Conservation (phyloP, 2,113 vertebrate species). For the Coptodon rendalli region DNA sequence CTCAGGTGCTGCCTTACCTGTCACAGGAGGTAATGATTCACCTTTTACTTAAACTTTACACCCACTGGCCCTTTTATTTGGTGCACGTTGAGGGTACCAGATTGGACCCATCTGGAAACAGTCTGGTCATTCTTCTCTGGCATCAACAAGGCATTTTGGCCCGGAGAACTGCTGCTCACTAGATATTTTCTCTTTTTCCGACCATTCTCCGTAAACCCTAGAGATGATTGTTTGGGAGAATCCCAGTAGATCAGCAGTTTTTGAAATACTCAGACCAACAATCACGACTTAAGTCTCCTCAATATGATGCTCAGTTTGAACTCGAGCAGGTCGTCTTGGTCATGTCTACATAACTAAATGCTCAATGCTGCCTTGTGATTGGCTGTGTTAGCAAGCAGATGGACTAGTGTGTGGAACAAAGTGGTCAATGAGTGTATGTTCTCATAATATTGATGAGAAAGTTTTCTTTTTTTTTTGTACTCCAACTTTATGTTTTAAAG, state of each 20-base stretch:
- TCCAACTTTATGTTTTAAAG: neutral
- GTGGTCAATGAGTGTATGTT: neutral
- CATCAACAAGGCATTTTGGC: neutral
- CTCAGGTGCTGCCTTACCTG: conserved; percentile 95
- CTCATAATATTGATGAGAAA: neutral
- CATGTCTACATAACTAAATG: neutral
- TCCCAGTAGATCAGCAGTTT: neutral
- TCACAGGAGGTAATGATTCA: conserved; percentile 86
- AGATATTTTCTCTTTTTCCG: neutral
- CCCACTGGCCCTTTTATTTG: neutral
- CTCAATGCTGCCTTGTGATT: neutral
- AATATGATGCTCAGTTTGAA: neutral
- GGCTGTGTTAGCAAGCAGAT: neutral
- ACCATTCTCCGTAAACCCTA: neutral
- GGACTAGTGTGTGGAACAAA: neutral
- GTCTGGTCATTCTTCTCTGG: neutral
- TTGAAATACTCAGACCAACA: neutral
- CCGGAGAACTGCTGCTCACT: neutral
- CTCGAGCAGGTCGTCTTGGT: neutral
- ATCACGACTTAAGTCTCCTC: neutral
- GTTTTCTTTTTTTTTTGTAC: neutral
- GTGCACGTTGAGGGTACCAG: neutral
- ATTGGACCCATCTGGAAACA: neutral
- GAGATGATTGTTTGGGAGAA: neutral
- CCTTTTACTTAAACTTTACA: neutral